A percentile compares a stretch with the other conserved stretches of the same genome.
Conservation (phyloP, 2,113 vertebrate species). For the Glaucidium brasilianum region DNA sequence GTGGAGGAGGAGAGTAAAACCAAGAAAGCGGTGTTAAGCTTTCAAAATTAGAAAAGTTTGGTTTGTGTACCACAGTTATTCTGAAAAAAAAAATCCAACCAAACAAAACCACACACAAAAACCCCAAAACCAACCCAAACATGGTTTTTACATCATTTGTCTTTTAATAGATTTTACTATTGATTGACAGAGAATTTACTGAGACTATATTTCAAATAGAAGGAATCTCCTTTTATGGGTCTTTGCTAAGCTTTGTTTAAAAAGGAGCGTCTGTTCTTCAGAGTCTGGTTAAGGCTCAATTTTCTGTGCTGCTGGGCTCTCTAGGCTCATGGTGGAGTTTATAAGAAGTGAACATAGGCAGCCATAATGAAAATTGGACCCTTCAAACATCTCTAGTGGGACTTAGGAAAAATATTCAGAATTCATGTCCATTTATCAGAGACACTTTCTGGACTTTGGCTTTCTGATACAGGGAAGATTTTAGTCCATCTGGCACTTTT, state of each 20-base stretch:
- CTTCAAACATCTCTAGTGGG: background rate
- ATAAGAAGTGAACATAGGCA: background rate
- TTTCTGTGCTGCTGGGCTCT: background rate
- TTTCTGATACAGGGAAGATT: background rate
- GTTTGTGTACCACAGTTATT: background rate
- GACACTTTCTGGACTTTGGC: background rate
- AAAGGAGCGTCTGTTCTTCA: background rate
- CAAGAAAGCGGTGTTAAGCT: constrained; percentile 6
- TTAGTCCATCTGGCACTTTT: background rate
- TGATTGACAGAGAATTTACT: background rate
- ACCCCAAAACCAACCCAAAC: too few relatives aligned
- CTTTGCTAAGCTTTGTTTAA: background rate
- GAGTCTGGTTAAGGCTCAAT: background rate
- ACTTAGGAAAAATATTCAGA: background rate
- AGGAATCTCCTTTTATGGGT: background rate
- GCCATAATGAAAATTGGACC: background rate
- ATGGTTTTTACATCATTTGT: background rate
- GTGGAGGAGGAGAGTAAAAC: background rate
- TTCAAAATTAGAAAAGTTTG: constrained; percentile 14
- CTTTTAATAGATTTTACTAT: background rate
- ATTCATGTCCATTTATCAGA: background rate
- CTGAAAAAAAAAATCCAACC: too few relatives aligned
- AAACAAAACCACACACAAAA: too few relatives aligned
- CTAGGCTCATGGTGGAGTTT: background rate
- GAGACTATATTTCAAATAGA: background rate